phyloP scores from a whole-genome alignment of 2,888 invertebrate species.

The Hirtodrosophila cameraria region DNA sequence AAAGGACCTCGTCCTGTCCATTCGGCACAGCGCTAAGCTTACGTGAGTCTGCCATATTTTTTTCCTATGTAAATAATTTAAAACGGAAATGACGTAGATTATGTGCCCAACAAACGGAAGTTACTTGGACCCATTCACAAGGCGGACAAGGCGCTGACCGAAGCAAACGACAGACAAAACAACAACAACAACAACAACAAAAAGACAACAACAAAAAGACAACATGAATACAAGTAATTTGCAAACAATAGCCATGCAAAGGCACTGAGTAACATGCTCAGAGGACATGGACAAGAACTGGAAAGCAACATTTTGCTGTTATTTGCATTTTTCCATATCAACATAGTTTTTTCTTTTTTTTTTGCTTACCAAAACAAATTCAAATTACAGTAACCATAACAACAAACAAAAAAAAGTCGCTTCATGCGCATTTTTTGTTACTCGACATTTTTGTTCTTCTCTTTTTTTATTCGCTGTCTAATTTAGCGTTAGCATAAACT shows the following conservation, averaged over 20 bases:
- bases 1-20: constrained; percentile 1
- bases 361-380: constrained; percentile 58
- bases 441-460: constrained; percentile 8
- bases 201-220: constrained; percentile 19
- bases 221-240: constrained; percentile 70
- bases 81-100: constrained; percentile 74
- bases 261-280: not conserved
- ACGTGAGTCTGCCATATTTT: constrained; percentile 58
- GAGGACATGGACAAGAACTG: constrained; percentile 13
- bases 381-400: constrained; percentile 40
- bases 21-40: not conserved
- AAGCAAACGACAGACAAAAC: constrained; percentile 20
- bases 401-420: constrained; percentile 7
- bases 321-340: constrained; percentile 60
- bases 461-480: constrained; percentile 23
- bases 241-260: constrained; percentile 54
- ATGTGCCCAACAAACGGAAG: constrained; percentile 69
- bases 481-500: constrained; percentile 43
- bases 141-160: constrained; percentile 37
- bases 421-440: constrained; percentile 24
- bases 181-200: constrained; percentile 3
- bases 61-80: constrained; percentile 72
- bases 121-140: constrained; percentile 51
- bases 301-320: constrained; percentile 56
- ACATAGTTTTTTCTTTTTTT: constrained; percentile 14